Evolutionary conservation across 1,140 invertebrate species (phyloP), one percentile per base, ranked within the genome.

Genomic region (Ostrea denselamellosa): DNA sequence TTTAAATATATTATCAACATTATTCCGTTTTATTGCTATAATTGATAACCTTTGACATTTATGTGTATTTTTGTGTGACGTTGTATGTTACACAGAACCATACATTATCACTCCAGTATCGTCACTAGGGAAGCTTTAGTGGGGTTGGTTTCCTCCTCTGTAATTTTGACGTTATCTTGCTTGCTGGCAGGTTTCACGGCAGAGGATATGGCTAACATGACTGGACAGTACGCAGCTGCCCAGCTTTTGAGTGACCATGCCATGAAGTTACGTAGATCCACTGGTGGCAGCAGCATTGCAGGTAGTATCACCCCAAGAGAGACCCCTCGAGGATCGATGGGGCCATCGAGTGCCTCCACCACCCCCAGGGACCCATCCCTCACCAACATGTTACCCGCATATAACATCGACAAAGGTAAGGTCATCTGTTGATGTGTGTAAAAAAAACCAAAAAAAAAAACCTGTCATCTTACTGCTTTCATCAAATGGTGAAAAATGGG

Each of bases 201-300:
- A 22, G 87, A 86, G 54, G 87, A 88, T 17, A 86, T 88, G 84
- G 87, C 87, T 22, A 88, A 86, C 51, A 85, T 86, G 58, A 88
- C 85, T 12, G 87, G 85, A 19, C 87, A 88, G 22, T 58, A 88
- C 83, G 87, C 87, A n/a, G 85, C 85, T 10, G 58, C 85, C 12
- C 87, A 88, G 65, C 81, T 88, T 0, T 51, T 88, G 0, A 83
- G 22, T 53, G 87, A 88, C 62, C 81, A 88, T 44, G 52, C 58
- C 51, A 86, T 34, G 58, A 88, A 83, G 58, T 54, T 86, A n/a
- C 34, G 85, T 1, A 22, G 85, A 7, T 86, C 85, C 12, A 25
- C 62, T 1, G 54, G 85, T 17, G 85, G 85, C 8, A 56, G 83
- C 4, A 88, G 85, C 86, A 34, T 86, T 7, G 77, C 85, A 8